Evolutionary conservation across 2,113 vertebrate species (phyloP), one percentile per base, ranked within the genome.

Genomic region (Amblyornis subalaris): DNA sequence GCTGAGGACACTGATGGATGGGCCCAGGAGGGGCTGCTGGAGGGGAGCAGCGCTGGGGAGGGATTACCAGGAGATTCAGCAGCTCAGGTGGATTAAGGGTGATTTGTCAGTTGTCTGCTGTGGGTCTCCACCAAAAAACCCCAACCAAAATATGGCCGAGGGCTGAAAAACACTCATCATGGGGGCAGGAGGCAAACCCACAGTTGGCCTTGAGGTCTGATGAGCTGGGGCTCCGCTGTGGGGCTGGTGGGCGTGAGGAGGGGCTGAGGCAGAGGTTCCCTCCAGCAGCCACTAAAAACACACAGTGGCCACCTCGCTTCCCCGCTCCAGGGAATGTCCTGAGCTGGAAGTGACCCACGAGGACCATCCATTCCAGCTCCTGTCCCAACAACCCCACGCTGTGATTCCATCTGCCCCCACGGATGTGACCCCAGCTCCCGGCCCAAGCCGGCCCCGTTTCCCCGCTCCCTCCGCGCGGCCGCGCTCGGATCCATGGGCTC

Each of bases 31-130:
- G 75, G 54, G 45, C 47, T 78, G 20, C 0, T n/a, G 90, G 3
- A 74, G 85, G 57, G 57, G n/a, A 88, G 77, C 80, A 45, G 90
- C 0, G 7, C 80, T 45, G 65, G 61, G 55, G 24, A 66, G 73
- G 94, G 95, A 87, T 95, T 93, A 75, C 2, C 3, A 1, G 35
- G 87, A 89, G 84, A 33, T 93, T 94, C 25, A 79, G 65, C 89
- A 87, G 96, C 64, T 87, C 86, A 29, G 86, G 91, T 89, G 89
- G 91, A 79, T 94, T 82, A 94, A 78, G 61, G 80, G 57, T 19
- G 45, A 91, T 94, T 90, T 89, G 80, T 92, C 94, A 81, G 2
- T 57, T 64, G 72, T 92, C 79, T 84, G 44, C 76, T 2, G 0
- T 14, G 40, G 19, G 51, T 44, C 47, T 78, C 40, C 57, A 67